Percentiles rank a stretch among this genome's conserved stretches.
phyloP scores from a whole-genome alignment of 2,888 invertebrate genomes.

The Ramazzottius varieornatus region DNA sequence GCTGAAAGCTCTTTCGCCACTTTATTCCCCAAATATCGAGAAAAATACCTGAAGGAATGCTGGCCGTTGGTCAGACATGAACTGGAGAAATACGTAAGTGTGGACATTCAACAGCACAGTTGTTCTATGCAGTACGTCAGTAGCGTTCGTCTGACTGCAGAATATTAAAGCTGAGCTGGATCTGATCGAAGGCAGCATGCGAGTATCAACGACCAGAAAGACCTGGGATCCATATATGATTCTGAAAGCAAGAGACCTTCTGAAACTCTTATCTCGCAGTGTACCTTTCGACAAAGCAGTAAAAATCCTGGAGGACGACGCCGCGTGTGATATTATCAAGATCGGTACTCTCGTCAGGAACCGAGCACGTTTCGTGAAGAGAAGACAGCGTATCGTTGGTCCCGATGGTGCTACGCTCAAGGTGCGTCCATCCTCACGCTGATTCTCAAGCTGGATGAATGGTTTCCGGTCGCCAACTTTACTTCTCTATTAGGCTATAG shows the following conservation, averaged over 20 bases:
- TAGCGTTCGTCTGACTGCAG: slow-evolving; percentile 14
- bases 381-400: slow-evolving; percentile 75
- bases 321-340: slow-evolving; percentile 81
- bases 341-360: slow-evolving; percentile 67
- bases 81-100: slow-evolving; percentile 37
- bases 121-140: background rate
- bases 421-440: slow-evolving; percentile 23
- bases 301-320: slow-evolving; percentile 44
- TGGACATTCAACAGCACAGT: background rate
- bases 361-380: slow-evolving; percentile 74
- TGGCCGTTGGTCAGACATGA: slow-evolving; percentile 80
- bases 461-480: too few relatives aligned
- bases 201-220: slow-evolving; percentile 66
- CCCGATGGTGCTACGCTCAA: slow-evolving; percentile 93
- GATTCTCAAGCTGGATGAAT: too few relatives aligned
- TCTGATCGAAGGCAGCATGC: slow-evolving; percentile 72
- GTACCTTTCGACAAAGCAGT: slow-evolving; percentile 71
- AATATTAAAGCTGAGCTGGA: slow-evolving; percentile 60
- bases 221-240: slow-evolving; percentile 97
- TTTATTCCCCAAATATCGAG: slow-evolving; percentile 83
- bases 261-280: slow-evolving; percentile 73
- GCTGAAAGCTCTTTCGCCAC: slow-evolving; percentile 90
- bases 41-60: slow-evolving; percentile 72
- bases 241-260: slow-evolving; percentile 78
- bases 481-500: slow-evolving; percentile 39